phyloP scores from a whole-genome alignment of 1,140 invertebrate genomes.

The Panulirus ornatus region DNA sequence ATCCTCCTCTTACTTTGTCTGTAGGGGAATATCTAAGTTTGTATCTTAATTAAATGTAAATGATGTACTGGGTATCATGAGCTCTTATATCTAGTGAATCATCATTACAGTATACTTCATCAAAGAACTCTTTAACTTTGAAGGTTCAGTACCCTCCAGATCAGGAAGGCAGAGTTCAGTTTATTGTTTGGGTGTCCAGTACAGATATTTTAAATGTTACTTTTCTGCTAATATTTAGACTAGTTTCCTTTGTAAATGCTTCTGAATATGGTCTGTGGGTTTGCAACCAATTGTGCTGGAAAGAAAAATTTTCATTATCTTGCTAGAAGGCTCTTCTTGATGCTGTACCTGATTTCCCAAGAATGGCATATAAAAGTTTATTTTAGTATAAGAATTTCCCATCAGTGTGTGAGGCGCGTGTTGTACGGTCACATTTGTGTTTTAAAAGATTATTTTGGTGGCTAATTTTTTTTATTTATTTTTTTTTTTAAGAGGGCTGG shows the following conservation, averaged over 20 bases:
- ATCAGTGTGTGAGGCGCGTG: constrained; percentile 37
- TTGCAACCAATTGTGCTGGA: constrained; percentile 42
- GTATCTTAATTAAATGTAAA: background rate
- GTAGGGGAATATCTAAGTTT: background rate
- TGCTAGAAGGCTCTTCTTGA: constrained; percentile 9
- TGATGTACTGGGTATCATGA: constrained; percentile 13
- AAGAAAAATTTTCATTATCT: constrained; percentile 6
- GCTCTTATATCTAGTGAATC: background rate
- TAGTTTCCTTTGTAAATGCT: constrained; percentile 5
- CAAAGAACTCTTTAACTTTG: background rate
- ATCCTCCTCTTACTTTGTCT: background rate
- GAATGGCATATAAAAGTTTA: constrained; percentile 61
- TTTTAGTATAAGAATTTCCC: constrained; percentile 69
- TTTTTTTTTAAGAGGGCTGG: constrained; percentile 24
- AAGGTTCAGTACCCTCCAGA: background rate
- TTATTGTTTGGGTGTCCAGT: background rate
- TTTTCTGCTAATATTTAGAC: constrained; percentile 15
- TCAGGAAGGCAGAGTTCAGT: background rate
- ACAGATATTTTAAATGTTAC: constrained; percentile 11
- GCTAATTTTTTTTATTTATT: constrained; percentile 34
- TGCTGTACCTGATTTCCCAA: constrained; percentile 67
- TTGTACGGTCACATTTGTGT: constrained; percentile 45
- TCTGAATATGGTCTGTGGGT: constrained; percentile 21
- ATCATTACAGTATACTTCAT: no score
- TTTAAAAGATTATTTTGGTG: constrained; percentile 22